Base-by-base conservation (phyloP, 2,113 vertebrate genomes). In the Blennius ocellaris region DNA sequence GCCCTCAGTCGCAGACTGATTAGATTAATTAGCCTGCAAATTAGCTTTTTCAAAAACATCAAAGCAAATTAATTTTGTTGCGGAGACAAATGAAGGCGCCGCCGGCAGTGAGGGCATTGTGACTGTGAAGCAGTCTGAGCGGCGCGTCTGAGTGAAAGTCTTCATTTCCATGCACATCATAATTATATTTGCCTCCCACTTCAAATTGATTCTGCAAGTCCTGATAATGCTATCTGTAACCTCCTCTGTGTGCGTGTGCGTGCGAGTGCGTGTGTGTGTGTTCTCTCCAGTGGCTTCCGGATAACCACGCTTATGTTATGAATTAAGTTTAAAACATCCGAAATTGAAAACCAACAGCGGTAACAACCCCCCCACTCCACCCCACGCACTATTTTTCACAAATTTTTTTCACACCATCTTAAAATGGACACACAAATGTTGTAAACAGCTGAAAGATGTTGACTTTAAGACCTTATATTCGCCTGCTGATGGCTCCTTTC, bases 11-110 rank as follows among this genome's bases (percentile, higher is more conserved):
- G 39, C 79, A 80, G 71, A 57, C 87, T 85, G 80, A 88, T 87
- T 86, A 84, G 78, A 83, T 87, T 86, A 90, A 90, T 92, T 89
- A 87, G 86, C 66, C 76, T 72, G 81, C 76, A 87, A 87, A 92
- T 92, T 80, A 90, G 77, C 81, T 82, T 74, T 80, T 88, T 90
- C 73, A 84, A 86, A 88, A 89, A 89, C 81, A 90, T 87, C 83
- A 79, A 74, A 82, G 78, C 72, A 81, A 92, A 85, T 90, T 86
- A 83, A 90, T 89, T 89, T 85, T 11, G 66, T 83, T 57, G 51
- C 70, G n/a, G 76, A 89, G 82, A 87, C 83, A 87, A 85, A 80
- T 81, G 84, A 62, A 80, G 73, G 78, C 69, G 54, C 68, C 10
- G 61, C 65, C 8, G 58, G 84, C 80, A 66, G 70, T 30, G 30